Percentiles rank a stretch among this genome's conserved stretches.
These are phyloP conservation scores for Tigriopus japonicus DNA, from an alignment of 1,140 invertebrate genomes.

Conservation along the genomic window DNA sequence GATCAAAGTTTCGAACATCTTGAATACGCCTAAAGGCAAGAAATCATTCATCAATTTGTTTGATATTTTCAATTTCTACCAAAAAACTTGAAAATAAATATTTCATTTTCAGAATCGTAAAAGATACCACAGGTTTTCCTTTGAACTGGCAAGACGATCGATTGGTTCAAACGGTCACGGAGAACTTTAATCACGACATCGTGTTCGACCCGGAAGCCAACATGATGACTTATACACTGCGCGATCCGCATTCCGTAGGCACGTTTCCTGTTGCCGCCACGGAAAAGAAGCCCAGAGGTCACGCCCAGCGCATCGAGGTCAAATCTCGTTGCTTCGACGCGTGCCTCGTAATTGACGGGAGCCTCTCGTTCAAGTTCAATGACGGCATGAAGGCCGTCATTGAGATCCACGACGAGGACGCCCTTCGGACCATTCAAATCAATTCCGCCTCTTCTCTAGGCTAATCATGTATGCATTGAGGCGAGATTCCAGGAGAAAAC, in stretches of 20 bases:
- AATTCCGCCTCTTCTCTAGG: too few species aligned
- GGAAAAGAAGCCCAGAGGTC: conserved; percentile 40
- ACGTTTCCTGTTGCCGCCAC: conserved; percentile 29
- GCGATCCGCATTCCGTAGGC: conserved; percentile 67
- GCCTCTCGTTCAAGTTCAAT: conserved; percentile 81
- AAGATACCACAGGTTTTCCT: conserved; percentile 17
- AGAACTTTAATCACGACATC: conserved; percentile 59
- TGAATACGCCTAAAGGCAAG: too few species aligned
- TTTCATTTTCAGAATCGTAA: conserved; percentile 41
- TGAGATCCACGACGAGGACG: conserved; percentile 65
- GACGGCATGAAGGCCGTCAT: conserved; percentile 70
- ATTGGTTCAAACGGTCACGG: conserved; percentile 41
- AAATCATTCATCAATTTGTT: too few species aligned
- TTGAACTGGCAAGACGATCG: conserved; percentile 7
- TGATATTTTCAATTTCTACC: too few species aligned
- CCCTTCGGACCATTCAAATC: conserved; percentile 55
- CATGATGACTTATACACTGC: conserved; percentile 10
- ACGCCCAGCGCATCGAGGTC: conserved; percentile 47
- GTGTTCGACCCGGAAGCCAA: conserved; percentile 44
- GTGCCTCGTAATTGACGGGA: conserved; percentile 86
- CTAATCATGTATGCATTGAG: too few species aligned
- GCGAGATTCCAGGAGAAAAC: too few species aligned
- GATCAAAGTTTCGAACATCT: too few species aligned
- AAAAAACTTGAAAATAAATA: too few species aligned
- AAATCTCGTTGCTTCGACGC: conserved; percentile 84